These are phyloP conservation scores for Cardiocondyla obscurior DNA, from an alignment of 1,140 invertebrate genomes.

Conservation along the genomic window DNA sequence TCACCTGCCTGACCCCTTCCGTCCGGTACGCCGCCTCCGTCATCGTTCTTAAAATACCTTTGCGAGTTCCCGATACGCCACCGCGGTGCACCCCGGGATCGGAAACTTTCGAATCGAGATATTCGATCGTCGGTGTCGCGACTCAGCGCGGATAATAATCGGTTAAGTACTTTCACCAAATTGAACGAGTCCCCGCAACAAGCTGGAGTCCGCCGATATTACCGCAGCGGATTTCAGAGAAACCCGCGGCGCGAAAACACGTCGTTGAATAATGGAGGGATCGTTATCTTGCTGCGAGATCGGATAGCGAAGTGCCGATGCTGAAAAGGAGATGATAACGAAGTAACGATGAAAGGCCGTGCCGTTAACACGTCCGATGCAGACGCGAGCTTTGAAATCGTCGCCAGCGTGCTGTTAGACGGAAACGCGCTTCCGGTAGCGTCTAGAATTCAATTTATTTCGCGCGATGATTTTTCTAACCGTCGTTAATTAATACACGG, in stretches of 20 bases:
- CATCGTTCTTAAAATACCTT: slow-evolving; percentile 69
- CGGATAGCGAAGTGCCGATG: slow-evolving; percentile 7
- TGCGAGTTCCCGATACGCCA: slow-evolving; percentile 77
- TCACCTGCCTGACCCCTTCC: slow-evolving; percentile 77
- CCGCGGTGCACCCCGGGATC: slow-evolving; percentile 53
- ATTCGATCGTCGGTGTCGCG: not conserved
- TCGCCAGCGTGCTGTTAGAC: slow-evolving; percentile 18
- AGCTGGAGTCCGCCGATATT: not conserved
- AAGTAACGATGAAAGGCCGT: slow-evolving; percentile 17
- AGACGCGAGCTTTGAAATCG: not conserved
- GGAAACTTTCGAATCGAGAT: slow-evolving; percentile 55
- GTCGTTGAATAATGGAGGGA: not conserved
- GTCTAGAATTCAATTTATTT: slow-evolving; percentile 32
- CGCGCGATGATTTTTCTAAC: slow-evolving; percentile 6
- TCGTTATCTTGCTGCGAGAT: slow-evolving; percentile 27
- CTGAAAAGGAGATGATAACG: slow-evolving; percentile 29
- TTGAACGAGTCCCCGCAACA: not conserved
- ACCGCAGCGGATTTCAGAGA: not conserved
- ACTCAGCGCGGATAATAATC: not conserved
- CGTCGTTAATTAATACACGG: slow-evolving; percentile 41
- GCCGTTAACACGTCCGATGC: slow-evolving; percentile 12
- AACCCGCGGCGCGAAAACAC: not conserved
- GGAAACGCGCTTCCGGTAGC: slow-evolving; percentile 25
- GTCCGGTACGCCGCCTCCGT: slow-evolving; percentile 29
- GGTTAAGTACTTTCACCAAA: not conserved